A percentile compares a stretch with the other conserved stretches of the same genome.
Conservation (phyloP, 2,888 invertebrate genomes). For the Stenotaenia linearis region DNA sequence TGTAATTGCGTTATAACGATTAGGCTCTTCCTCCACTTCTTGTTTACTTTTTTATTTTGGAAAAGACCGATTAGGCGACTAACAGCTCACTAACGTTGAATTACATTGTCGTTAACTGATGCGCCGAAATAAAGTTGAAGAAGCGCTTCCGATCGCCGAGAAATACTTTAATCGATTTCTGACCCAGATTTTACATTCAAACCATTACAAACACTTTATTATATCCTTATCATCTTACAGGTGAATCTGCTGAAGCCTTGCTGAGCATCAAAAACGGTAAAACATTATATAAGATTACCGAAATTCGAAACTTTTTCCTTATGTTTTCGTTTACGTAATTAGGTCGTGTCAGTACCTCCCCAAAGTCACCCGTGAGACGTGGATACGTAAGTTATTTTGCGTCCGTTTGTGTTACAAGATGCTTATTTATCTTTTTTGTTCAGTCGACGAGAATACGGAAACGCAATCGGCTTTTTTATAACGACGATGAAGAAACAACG, state of each 20-base stretch:
- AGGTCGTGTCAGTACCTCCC: not conserved
- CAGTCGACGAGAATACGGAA: conserved; percentile 78
- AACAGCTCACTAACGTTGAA: not conserved
- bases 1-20: not conserved
- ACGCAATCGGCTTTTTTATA: conserved; percentile 80
- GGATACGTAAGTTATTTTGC: conserved; percentile 15
- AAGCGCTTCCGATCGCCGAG: not conserved
- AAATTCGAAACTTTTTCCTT: not conserved
- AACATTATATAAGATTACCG: not conserved
- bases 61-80: not conserved
- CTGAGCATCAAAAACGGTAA: conserved; percentile 55
- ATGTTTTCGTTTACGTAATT: conserved; percentile 40
- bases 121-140: not conserved
- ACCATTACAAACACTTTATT: not conserved
- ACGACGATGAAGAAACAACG: conserved; percentile 59
- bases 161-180: not conserved
- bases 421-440: conserved; percentile 24
- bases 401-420: not conserved
- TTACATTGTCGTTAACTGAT: not conserved
- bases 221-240: conserved; percentile 43
- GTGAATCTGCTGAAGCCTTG: conserved; percentile 55
- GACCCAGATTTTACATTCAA: not conserved
- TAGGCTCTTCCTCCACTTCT: not conserved
- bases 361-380: conserved; percentile 29
- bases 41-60: not conserved